Evolutionary conservation across 2,888 invertebrate genomes (phyloP).

Genomic region (Kuschelorhynchus macadamiae): DNA sequence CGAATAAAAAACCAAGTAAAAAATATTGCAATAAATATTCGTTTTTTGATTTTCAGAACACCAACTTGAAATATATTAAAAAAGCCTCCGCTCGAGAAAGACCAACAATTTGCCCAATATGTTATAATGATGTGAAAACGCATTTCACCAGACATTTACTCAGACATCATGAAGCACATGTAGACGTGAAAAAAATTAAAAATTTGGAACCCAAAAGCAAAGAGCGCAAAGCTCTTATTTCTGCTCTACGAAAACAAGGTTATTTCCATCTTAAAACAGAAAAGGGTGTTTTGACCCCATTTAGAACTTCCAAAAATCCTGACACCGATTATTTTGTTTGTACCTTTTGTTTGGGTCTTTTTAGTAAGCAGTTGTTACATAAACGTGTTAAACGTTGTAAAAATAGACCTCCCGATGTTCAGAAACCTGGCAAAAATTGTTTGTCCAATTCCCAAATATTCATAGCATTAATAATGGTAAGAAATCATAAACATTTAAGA

Average conservation of each 20-base stretch:
- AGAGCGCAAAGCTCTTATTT: constrained; percentile 39
- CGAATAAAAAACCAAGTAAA: too few species aligned
- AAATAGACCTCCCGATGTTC: constrained; percentile 29
- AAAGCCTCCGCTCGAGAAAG: constrained; percentile 43
- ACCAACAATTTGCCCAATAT: constrained; percentile 49
- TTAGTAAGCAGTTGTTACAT: constrained; percentile 36
- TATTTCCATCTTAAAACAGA: constrained; percentile 37
- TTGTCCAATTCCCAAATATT: constrained; percentile 46
- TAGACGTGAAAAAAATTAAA: constrained; percentile 35
- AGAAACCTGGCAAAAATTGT: constrained; percentile 36
- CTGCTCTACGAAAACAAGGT: constrained; percentile 36
- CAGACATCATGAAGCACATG: constrained; percentile 39
- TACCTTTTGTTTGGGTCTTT: constrained; percentile 48
- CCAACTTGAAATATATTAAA: constrained; percentile 33
- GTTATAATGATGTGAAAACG: constrained; percentile 46
- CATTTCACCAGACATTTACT: constrained; percentile 49
- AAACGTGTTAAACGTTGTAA: constrained; percentile 49
- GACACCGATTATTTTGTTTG: constrained; percentile 46
- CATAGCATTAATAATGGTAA: constrained; percentile 31
- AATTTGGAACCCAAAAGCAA: constrained; percentile 42
- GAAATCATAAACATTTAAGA: constrained; percentile 41
- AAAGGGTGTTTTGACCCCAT: constrained; percentile 43
- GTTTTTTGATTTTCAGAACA: too few species aligned
- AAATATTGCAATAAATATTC: too few species aligned
- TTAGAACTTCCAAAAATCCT: constrained; percentile 40